Percentiles rank a stretch among this genome's conserved stretches.
These are phyloP conservation scores for Nomada hirtipes DNA, from an alignment of 2,888 invertebrate species.

Conservation along the genomic window DNA sequence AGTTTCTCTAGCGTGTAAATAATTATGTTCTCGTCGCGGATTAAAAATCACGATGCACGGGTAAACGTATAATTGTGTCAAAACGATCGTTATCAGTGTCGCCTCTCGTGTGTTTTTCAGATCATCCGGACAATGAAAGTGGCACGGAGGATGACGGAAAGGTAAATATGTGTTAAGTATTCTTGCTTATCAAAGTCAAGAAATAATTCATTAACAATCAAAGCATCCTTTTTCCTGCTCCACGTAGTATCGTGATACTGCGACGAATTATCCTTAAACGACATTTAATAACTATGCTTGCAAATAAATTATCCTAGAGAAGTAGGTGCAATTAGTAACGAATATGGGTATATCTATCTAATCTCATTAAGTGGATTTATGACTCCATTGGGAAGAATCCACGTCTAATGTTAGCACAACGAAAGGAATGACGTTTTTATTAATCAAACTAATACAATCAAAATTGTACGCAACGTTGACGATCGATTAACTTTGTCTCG, in stretches of 20 bases:
- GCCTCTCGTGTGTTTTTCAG: constrained; percentile 49
- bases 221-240: background rate
- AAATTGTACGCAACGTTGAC: background rate
- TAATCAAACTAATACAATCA: background rate
- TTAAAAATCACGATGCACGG: background rate
- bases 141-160: constrained; percentile 42
- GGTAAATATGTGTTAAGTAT: constrained; percentile 46
- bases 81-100: constrained; percentile 2
- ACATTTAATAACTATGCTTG: too few species aligned
- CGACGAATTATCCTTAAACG: background rate
- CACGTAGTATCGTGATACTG: background rate
- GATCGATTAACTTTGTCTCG: background rate
- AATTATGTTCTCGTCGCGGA: background rate
- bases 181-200: constrained; percentile 12
- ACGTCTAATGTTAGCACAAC: background rate
- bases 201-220: background rate
- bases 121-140: constrained; percentile 52
- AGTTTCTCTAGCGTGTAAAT: background rate
- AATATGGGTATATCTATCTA: too few species aligned
- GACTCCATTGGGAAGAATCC: too few species aligned
- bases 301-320: background rate
- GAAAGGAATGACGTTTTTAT: background rate
- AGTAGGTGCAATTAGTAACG: too few species aligned
- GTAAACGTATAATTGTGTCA: background rate
- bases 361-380: too few species aligned